Evolutionary conservation across 64 coral and sea anemone genomes (phyloP).

Genomic region (Porites australiensis): DNA sequence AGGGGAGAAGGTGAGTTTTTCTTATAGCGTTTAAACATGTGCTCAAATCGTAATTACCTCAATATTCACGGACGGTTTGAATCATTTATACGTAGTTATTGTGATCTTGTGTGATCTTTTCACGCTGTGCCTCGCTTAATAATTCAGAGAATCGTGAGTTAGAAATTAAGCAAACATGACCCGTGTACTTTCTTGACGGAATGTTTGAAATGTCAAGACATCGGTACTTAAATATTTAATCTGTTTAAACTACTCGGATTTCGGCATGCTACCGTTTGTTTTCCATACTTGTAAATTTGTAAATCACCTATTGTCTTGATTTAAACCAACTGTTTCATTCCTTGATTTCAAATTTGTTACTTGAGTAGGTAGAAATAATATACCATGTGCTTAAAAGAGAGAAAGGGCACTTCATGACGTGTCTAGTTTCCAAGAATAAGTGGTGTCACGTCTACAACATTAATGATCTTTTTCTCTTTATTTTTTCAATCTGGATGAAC

Average conservation of each 20-base stretch:
- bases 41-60: not conserved
- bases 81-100: conserved; percentile 46
- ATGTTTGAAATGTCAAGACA: not conserved
- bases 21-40: conserved; percentile 11
- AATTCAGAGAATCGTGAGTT: not conserved
- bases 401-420: too few species aligned
- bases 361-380: not conserved
- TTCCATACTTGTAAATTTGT: not conserved
- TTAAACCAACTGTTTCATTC: not conserved
- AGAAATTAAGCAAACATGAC: not conserved
- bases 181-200: not conserved
- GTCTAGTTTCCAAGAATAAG: too few species aligned
- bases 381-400: not conserved
- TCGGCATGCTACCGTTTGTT: not conserved
- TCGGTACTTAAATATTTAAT: not conserved
- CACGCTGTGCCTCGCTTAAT: not conserved
- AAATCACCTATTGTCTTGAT: not conserved
- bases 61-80: not conserved
- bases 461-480: too few species aligned
- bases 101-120: not conserved
- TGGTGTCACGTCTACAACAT: too few species aligned
- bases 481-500: too few species aligned
- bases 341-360: not conserved
- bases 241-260: not conserved
- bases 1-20: conserved; percentile 82